Conservation (phyloP, 2,113 vertebrate genomes). For the Tragelaphus buxtoni region DNA sequence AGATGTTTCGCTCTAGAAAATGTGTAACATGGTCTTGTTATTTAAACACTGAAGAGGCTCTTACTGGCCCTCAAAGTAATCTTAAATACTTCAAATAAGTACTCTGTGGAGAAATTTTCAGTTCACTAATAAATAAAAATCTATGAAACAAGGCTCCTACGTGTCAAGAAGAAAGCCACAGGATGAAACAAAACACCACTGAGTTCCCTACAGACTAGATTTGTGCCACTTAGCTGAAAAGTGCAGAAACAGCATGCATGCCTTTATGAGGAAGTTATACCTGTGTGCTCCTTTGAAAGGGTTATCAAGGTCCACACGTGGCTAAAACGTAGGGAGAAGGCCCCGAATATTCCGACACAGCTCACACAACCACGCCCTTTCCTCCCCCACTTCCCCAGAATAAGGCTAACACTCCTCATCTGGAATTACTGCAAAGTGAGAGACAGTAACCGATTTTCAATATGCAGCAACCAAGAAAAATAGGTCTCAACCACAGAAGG, state of each 20-base stretch:
- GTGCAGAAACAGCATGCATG: not conserved
- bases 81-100: slow-evolving; percentile 19
- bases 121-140: not conserved
- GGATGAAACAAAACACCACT: not conserved
- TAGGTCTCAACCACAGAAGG: not conserved
- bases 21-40: not conserved
- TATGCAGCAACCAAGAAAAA: not conserved
- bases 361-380: not conserved
- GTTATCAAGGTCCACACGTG: not conserved
- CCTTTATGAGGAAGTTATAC: not conserved
- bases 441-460: not conserved
- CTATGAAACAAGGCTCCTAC: not conserved
- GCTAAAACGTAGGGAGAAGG: not conserved
- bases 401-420: not conserved
- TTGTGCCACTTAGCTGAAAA: not conserved
- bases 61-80: not conserved
- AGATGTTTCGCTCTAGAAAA: not conserved
- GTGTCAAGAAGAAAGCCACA: not conserved
- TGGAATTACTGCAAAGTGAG: not conserved
- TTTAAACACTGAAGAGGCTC: not conserved
- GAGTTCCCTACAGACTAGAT: not conserved
- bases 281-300: not conserved
- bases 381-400: not conserved
- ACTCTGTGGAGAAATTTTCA: not conserved
- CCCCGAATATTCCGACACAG: not conserved